phyloP scores from a whole-genome alignment of 2,797 vertebrate genomes.

The Trematomus bernacchii region DNA sequence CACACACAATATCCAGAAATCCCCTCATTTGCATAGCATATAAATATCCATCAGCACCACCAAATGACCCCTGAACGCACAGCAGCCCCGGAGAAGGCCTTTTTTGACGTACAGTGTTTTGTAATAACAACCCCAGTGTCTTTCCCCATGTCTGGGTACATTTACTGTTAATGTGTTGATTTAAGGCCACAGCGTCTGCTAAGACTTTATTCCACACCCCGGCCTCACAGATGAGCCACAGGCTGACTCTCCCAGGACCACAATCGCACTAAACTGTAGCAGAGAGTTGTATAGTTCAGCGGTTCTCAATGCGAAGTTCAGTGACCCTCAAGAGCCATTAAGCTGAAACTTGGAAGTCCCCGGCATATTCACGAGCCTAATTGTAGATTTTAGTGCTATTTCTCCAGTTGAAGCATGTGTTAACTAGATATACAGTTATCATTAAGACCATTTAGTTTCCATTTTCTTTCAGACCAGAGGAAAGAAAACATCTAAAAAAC shows the following conservation, averaged over 20 bases:
- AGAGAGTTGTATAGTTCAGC: conserved; percentile 33
- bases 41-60: conserved; percentile 49
- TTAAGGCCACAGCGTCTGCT: conserved; percentile 79
- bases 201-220: conserved; percentile 72
- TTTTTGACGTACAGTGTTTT: conserved; percentile 43
- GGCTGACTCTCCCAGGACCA: conserved; percentile 45
- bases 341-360: conserved; percentile 2
- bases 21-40: conserved; percentile 71
- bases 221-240: conserved; percentile 62
- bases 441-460: not conserved
- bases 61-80: conserved; percentile 46
- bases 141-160: conserved; percentile 66
- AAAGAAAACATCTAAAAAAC: no score
- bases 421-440: not conserved
- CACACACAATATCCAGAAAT: conserved; percentile 56
- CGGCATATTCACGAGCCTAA: conserved; percentile 9
- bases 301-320: conserved; percentile 18
- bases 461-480: no score
- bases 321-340: not conserved
- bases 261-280: conserved; percentile 61
- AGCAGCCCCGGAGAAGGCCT: conserved; percentile 42
- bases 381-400: conserved; percentile 13
- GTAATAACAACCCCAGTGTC: conserved; percentile 57
- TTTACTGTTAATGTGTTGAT: conserved; percentile 81
- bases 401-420: not conserved